A percentile compares a stretch with the other conserved stretches of the same genome.
Conservation (phyloP, 2,888 invertebrate species). For the Latheticus oryzae region DNA sequence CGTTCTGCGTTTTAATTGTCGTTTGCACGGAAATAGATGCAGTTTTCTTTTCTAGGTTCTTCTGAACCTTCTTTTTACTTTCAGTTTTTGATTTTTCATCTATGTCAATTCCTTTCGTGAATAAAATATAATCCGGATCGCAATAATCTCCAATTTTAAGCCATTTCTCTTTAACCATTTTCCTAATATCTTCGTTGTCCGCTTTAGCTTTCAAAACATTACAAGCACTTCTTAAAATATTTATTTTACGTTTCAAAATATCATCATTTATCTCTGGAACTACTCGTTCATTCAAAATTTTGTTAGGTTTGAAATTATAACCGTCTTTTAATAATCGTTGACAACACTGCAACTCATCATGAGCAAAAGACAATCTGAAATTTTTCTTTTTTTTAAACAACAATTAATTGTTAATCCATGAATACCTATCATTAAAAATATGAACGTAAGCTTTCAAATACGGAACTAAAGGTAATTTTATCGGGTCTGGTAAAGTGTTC, state of each 20-base stretch:
- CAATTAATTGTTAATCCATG: too few species aligned
- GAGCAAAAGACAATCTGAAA: slow-evolving; percentile 24
- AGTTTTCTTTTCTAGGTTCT: slow-evolving; percentile 6
- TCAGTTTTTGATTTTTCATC: too few species aligned
- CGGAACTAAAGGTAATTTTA: slow-evolving; percentile 33
- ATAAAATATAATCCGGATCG: slow-evolving; percentile 15
- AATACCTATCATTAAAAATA: slow-evolving; percentile 23
- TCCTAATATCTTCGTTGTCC: slow-evolving; percentile 13
- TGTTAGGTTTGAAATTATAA: slow-evolving; percentile 34
- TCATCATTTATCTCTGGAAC: slow-evolving; percentile 33
- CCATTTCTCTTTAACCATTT: slow-evolving; percentile 10
- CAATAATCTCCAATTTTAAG: slow-evolving; percentile 23
- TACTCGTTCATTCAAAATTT: slow-evolving; percentile 19
- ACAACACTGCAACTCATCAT: slow-evolving; percentile 25
- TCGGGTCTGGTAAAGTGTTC: slow-evolving; percentile 17
- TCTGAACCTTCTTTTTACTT: background rate
- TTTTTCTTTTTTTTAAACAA: too few species aligned
- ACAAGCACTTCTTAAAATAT: slow-evolving; percentile 20
- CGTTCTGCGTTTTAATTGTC: too few species aligned
- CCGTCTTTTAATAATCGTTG: slow-evolving; percentile 19
- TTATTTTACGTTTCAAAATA: slow-evolving; percentile 26
- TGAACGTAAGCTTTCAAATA: slow-evolving; percentile 34
- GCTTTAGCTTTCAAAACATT: slow-evolving; percentile 17
- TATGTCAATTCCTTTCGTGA: background rate
- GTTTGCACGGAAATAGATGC: slow-evolving; percentile 15